phyloP scores from a whole-genome alignment of 2,797 vertebrate species.

The Enteromius treurensis region DNA sequence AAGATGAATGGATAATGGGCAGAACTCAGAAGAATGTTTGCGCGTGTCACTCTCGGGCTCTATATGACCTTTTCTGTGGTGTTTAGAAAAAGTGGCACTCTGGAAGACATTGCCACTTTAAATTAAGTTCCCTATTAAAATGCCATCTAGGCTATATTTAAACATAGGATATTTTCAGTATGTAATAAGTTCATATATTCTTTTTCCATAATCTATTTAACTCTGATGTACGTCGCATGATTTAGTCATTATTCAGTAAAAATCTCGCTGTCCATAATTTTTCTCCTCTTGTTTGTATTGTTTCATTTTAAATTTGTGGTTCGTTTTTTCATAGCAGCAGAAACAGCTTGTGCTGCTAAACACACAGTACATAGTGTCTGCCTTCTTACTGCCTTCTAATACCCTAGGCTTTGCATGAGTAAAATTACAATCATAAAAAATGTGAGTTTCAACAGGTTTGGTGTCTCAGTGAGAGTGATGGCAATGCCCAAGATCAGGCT shows the following conservation, averaged over 20 bases:
- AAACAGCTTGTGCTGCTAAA: not conserved
- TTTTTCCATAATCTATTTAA: not conserved
- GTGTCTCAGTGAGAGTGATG: not conserved
- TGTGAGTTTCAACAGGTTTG: conserved; percentile 8
- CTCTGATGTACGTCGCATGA: not conserved
- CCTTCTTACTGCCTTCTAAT: not conserved
- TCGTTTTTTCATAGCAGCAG: not conserved
- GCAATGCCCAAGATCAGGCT: not conserved
- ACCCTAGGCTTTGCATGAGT: not conserved
- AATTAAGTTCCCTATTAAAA: conserved; percentile 24
- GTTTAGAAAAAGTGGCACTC: conserved; percentile 18
- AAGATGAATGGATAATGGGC: conserved; percentile 63
- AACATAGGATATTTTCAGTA: not conserved
- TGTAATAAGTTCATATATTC: not conserved
- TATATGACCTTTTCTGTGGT: conserved; percentile 66
- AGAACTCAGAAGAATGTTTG: conserved; percentile 42
- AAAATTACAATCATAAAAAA: not conserved
- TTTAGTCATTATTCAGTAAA: not conserved
- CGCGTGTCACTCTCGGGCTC: conserved; percentile 58
- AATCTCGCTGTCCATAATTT: not conserved
- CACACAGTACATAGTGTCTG: not conserved
- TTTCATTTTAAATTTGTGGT: not conserved
- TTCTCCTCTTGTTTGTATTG: not conserved
- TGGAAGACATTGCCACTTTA: not conserved
- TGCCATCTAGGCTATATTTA: not conserved